These are phyloP conservation scores for Andrena dorsata DNA, from an alignment of 2,888 invertebrate genomes.

Conservation along the genomic window DNA sequence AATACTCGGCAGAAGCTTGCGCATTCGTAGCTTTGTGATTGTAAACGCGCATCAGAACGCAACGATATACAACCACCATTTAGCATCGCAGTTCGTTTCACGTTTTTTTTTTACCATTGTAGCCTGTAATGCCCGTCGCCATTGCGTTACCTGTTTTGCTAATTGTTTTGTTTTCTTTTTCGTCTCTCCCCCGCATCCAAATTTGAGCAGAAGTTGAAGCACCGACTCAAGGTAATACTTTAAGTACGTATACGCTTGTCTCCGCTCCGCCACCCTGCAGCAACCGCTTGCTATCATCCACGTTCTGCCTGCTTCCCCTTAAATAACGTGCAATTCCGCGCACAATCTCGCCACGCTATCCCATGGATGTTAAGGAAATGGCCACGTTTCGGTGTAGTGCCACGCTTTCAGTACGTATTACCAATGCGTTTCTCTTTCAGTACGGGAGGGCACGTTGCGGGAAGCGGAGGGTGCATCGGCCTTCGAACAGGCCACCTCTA, in stretches of 20 bases:
- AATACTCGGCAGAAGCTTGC: slow-evolving; percentile 26
- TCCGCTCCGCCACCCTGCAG: slow-evolving; percentile 24
- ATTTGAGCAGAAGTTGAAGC: slow-evolving; percentile 82
- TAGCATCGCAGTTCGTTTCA: slow-evolving; percentile 45
- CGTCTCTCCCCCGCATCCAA: slow-evolving; percentile 77
- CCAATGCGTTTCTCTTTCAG: slow-evolving; percentile 34
- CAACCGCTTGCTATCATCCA: slow-evolving; percentile 19
- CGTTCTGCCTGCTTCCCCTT: background rate
- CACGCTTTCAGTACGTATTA: slow-evolving; percentile 58
- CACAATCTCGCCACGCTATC: slow-evolving; percentile 27
- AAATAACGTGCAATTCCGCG: slow-evolving; percentile 10
- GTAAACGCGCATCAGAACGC: background rate
- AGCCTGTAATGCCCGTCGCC: slow-evolving; percentile 80
- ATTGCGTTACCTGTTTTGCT: slow-evolving; percentile 65
- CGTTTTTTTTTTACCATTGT: slow-evolving; percentile 42
- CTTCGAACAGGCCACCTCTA: background rate
- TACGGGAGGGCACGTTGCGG: background rate
- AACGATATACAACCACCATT: background rate
- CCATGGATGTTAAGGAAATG: slow-evolving; percentile 35
- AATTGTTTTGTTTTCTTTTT: slow-evolving; percentile 78
- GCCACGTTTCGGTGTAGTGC: slow-evolving; percentile 14
- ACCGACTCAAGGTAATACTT: slow-evolving; percentile 81
- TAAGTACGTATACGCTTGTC: slow-evolving; percentile 67
- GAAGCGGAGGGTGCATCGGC: background rate
- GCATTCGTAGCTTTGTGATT: slow-evolving; percentile 50